Conservation (phyloP, 2,888 invertebrate species). For the Heliconius charithonia region DNA sequence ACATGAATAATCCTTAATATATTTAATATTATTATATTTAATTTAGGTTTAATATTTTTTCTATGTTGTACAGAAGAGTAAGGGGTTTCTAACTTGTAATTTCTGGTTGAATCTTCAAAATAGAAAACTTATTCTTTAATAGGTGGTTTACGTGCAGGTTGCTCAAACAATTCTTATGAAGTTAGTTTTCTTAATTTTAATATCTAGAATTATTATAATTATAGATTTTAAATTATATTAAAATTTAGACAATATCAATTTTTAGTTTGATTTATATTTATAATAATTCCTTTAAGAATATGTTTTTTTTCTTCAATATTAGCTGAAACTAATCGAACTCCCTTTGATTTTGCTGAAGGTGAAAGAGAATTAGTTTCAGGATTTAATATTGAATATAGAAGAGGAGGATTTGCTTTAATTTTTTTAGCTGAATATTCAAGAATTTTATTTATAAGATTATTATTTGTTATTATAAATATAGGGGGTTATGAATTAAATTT, state of each 20-base stretch:
- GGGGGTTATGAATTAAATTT: not conserved
- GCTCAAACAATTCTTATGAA: conserved; percentile 91
- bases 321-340: conserved; percentile 89
- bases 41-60: not conserved
- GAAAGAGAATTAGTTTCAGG: conserved; percentile 69
- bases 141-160: conserved; percentile 86
- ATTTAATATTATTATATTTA: not conserved
- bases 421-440: conserved; percentile 88
- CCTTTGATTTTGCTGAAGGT: conserved; percentile 91
- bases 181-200: conserved; percentile 87
- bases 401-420: conserved; percentile 88
- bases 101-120: conserved; percentile 88
- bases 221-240: conserved; percentile 80
- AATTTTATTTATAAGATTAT: conserved; percentile 87
- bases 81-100: conserved; percentile 86
- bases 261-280: conserved; percentile 81
- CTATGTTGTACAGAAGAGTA: conserved; percentile 83
- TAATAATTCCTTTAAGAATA: conserved; percentile 82
- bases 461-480: conserved; percentile 65
- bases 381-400: conserved; percentile 85
- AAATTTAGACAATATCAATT: conserved; percentile 67
- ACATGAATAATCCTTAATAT: too few relatives aligned
- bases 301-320: conserved; percentile 85
- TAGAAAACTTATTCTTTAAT: conserved; percentile 89
- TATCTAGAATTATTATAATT: conserved; percentile 84